Evolutionary conservation across 2,113 vertebrate species (phyloP).

Genomic region (Hemicordylus capensis): DNA sequence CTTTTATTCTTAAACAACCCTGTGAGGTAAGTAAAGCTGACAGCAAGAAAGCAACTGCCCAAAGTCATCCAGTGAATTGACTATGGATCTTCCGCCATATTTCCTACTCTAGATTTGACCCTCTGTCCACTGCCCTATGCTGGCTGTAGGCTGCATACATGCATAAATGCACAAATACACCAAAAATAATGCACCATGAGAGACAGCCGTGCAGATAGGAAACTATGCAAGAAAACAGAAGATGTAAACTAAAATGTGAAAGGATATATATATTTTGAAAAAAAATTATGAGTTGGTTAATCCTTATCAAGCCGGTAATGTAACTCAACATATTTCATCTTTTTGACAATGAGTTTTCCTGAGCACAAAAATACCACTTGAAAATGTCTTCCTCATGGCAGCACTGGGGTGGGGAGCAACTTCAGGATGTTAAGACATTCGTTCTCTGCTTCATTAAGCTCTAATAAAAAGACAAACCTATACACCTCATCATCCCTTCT

Average conservation of each 20-base stretch:
- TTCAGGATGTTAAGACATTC: conserved; percentile 44
- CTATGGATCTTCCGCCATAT: not conserved
- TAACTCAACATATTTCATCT: conserved; percentile 49
- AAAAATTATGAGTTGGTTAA: conserved; percentile 48
- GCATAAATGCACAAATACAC: not conserved
- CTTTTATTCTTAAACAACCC: not conserved
- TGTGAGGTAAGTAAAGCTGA: not conserved
- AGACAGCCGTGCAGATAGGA: not conserved
- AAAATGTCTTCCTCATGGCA: conserved; percentile 48
- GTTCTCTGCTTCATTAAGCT: conserved; percentile 57
- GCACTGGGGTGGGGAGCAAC: conserved; percentile 55
- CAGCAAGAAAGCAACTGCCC: not conserved
- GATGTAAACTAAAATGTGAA: conserved; percentile 7
- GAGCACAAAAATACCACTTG: conserved; percentile 40
- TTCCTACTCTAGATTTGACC: not conserved
- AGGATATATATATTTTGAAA: conserved; percentile 55
- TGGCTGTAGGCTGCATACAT: not conserved
- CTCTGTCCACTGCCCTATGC: not conserved
- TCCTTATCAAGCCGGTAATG: conserved; percentile 34
- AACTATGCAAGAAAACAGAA: conserved; percentile 19
- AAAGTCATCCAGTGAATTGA: not conserved
- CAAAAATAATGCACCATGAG: conserved; percentile 14
- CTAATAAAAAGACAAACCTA: conserved; percentile 63
- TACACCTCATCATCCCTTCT: conserved; percentile 59
- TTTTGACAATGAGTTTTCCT: conserved; percentile 49